These are phyloP conservation scores for Cephus spinipes DNA, from an alignment of 2,888 invertebrate genomes.

Conservation along the genomic window DNA sequence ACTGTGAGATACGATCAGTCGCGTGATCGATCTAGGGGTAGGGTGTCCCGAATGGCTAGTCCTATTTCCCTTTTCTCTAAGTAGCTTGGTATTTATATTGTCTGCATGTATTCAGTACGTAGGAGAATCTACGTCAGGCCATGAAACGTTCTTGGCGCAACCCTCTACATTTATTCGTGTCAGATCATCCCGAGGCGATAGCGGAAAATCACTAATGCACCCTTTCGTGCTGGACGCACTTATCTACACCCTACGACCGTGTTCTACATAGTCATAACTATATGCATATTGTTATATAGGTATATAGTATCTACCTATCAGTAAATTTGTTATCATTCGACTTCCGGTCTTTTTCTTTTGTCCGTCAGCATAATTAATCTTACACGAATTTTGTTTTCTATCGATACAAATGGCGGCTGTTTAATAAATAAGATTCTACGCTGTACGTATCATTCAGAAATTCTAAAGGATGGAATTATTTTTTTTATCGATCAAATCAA, in stretches of 20 bases:
- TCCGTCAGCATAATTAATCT: background rate
- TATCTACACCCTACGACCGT: background rate
- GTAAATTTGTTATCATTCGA: background rate
- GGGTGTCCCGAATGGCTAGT: slow-evolving; percentile 57
- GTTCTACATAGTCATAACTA: background rate
- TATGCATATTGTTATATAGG: background rate
- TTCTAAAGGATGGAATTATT: background rate
- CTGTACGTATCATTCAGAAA: background rate
- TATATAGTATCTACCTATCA: background rate
- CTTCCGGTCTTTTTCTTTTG: background rate
- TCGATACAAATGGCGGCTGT: background rate
- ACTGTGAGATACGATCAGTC: slow-evolving; percentile 56
- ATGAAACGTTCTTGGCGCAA: background rate
- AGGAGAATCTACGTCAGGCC: background rate
- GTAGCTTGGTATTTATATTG: slow-evolving; percentile 47
- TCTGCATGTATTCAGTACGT: background rate
- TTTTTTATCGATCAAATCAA: background rate
- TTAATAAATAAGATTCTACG: background rate
- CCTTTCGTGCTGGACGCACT: background rate
- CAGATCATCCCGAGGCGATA: background rate
- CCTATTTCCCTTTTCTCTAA: slow-evolving; percentile 48
- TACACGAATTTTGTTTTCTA: background rate
- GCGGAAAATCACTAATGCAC: slow-evolving; percentile 7
- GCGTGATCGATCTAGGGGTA: slow-evolving; percentile 53
- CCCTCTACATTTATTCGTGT: slow-evolving; percentile 3